Evolutionary conservation across 1,140 invertebrate species (phyloP), one percentile per base, ranked within the genome.

Genomic region (Caenorhabditis inopinata): DNA sequence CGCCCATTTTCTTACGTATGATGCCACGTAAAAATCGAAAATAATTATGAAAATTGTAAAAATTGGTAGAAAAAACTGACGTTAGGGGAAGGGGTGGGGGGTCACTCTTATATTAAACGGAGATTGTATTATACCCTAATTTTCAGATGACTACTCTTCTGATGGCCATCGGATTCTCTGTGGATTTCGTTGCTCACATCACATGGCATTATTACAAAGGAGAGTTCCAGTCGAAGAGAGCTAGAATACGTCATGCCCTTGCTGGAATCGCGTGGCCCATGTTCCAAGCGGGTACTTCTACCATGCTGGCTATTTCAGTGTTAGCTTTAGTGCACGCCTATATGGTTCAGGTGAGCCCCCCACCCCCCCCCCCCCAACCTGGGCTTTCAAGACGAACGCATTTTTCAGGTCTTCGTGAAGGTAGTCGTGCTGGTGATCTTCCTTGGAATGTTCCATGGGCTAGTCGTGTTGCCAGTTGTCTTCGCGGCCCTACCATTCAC

Each of bases 231-330:
- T 90, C 90, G n/a, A 91, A 94, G 0, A 92, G 93, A 47, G 94
- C 94, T 18, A 91, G 93, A 73, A 94, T 97, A 0, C 92, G 91
- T 68, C 93, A 95, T 84, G 94, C 94, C 74, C 90, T 98, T 0
- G 94, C 95, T 87, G 94, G 93, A 0, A 90, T 98, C 0, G 96
- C 96, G 1, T 90, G 97, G 29, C 96, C 96, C 0, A 96, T 98
- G 81, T 91, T 97, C n/a, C 96, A 98, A 90, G 96, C 96, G 14
- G 95, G 95, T 0, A 90, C 93, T 0, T 97, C 95, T 6, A 97
- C 96, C 0, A 94, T 98, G 25, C 89, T 98, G 0, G 95, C 95
- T 58, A 93, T 97, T 11, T 90, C 94, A 0, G 93, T 95, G 0
- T 89, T 98, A 0, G 90, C 94, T 4, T 90, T 96, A 27, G 95